Evolutionary conservation across 2,797 vertebrate genomes (phyloP).

Genomic region (Ficedula albicollis): DNA sequence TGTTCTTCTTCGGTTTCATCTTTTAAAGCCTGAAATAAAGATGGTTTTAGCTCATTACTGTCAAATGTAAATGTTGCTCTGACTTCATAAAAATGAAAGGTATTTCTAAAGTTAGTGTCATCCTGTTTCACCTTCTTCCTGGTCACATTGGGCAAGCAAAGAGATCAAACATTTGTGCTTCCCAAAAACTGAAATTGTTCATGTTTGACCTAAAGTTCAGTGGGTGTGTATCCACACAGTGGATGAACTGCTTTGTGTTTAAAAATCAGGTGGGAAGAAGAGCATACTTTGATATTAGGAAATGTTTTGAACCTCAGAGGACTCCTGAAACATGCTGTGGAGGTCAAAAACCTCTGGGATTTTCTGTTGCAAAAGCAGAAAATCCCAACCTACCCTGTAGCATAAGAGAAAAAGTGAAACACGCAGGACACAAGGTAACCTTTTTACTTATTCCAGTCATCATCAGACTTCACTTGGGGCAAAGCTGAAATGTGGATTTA

Average conservation of each 20-base stretch:
- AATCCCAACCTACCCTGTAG: accelerated
- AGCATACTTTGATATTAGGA: neutral
- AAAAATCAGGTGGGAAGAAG: neutral
- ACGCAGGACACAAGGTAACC: neutral
- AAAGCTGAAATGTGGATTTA: neutral
- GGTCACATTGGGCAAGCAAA: neutral
- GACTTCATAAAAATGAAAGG: neutral
- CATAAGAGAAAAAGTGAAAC: neutral
- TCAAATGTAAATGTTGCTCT: neutral
- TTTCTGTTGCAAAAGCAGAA: neutral
- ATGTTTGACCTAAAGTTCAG: neutral
- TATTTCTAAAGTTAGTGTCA: neutral
- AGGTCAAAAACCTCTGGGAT: neutral
- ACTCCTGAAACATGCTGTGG: neutral
- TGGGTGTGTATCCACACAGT: neutral
- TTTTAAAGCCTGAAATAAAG: neutral
- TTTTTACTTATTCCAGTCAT: neutral
- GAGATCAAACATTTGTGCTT: neutral
- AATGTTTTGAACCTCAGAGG: neutral
- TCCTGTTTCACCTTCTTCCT: neutral
- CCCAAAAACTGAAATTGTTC: neutral
- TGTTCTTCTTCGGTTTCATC: neutral
- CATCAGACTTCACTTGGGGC: neutral
- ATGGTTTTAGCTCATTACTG: neutral
- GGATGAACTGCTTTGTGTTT: neutral